Evolutionary conservation across 35 echinoderm and acorn worm species (phyloP).

Genomic region (Apostichopus parvimensis): DNA sequence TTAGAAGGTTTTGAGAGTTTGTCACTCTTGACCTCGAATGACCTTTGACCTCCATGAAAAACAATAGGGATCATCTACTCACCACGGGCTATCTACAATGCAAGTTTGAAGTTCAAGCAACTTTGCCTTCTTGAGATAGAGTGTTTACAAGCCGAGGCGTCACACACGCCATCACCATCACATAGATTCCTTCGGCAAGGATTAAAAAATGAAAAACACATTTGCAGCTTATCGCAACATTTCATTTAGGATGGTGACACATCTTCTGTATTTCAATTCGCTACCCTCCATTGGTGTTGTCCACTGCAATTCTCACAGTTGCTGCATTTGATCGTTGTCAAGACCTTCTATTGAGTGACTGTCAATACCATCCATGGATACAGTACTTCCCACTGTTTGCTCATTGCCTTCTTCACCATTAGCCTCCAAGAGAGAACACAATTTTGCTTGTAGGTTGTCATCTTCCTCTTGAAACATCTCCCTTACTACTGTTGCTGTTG

Average conservation of each 20-base stretch:
- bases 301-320: neutral
- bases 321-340: neutral
- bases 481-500: neutral
- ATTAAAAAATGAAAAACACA: no score
- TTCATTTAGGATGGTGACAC: neutral
- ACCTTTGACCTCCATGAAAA: no score
- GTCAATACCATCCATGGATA: neutral
- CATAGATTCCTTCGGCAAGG: neutral
- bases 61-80: no score
- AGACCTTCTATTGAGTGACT: neutral
- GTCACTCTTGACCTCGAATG: no score
- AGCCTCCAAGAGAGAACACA: neutral
- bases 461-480: constrained; percentile 19
- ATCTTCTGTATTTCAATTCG: neutral
- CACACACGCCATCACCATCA: neutral
- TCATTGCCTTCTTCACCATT: neutral
- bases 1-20: no score
- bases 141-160: neutral
- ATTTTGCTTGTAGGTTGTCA: neutral
- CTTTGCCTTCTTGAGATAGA: neutral
- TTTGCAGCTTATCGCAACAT: no score
- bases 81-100: neutral
- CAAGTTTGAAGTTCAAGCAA: neutral
- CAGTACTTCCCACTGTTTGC: neutral
- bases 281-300: neutral